Evolutionary conservation across 2,797 vertebrate genomes (phyloP).

Genomic region (Tauraco hartlaubi): DNA sequence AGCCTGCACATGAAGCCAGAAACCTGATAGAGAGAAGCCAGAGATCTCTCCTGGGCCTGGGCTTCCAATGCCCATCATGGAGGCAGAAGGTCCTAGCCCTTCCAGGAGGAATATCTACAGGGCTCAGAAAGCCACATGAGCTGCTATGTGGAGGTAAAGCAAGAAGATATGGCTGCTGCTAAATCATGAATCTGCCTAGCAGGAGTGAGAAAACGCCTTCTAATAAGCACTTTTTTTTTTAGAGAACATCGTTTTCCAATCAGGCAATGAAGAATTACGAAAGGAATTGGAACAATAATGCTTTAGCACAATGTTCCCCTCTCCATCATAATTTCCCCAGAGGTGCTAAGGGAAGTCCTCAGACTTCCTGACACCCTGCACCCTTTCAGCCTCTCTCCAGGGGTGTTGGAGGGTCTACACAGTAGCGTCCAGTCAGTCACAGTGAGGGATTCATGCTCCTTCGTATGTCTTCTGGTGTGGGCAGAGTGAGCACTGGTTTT

Average conservation of each 20-base stretch:
- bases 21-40: background rate
- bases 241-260: background rate
- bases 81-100: background rate
- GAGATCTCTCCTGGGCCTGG: background rate
- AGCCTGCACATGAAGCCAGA: background rate
- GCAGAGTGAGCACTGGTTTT: background rate
- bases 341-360: background rate
- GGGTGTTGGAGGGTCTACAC: background rate
- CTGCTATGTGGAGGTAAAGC: background rate
- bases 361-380: background rate
- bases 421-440: fast-evolving
- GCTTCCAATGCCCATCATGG: background rate
- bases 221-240: background rate
- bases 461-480: background rate
- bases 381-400: background rate
- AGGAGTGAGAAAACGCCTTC: background rate
- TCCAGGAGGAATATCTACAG: background rate
- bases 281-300: background rate
- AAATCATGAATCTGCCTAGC: background rate
- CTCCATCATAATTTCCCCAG: background rate
- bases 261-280: background rate
- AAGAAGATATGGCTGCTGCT: background rate
- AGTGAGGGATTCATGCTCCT: background rate
- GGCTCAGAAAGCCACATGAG: background rate
- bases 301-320: background rate